phyloP scores from a whole-genome alignment of 1,140 invertebrate species.

The Drosophila busckii region DNA sequence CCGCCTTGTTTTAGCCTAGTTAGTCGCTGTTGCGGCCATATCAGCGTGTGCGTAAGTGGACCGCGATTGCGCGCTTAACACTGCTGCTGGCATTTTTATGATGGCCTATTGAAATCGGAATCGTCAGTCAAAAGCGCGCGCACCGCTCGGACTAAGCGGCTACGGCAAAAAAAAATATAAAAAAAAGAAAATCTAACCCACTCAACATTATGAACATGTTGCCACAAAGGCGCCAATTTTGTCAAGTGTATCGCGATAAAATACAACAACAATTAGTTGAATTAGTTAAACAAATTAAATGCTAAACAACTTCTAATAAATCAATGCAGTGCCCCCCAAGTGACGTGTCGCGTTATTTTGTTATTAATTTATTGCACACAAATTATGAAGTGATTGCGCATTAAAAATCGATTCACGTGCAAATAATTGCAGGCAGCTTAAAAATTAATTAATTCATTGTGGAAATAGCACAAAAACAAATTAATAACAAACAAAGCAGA shows the following conservation, averaged over 20 bases:
- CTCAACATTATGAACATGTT: too few species aligned
- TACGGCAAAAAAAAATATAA: too few species aligned
- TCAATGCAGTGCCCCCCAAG: slow-evolving; percentile 13
- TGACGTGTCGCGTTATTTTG: slow-evolving; percentile 2
- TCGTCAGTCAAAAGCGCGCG: slow-evolving; percentile 61
- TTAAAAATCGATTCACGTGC: slow-evolving; percentile 67
- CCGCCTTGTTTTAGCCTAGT: slow-evolving; percentile 42
- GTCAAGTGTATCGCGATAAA: slow-evolving; percentile 17
- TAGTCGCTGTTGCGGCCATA: slow-evolving; percentile 17
- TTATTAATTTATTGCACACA: slow-evolving; percentile 39
- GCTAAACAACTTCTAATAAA: slow-evolving; percentile 31
- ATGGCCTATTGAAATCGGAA: slow-evolving; percentile 59
- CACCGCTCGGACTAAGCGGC: slow-evolving; percentile 36
- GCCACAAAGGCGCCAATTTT: too few species aligned
- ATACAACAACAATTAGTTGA: slow-evolving; percentile 2
- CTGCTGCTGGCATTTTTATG: slow-evolving; percentile 46
- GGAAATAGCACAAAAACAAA: too few species aligned
- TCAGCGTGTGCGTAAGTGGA: slow-evolving; percentile 33
- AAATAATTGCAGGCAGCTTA: slow-evolving; percentile 50
- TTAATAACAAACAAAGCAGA: too few species aligned
- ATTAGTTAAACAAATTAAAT: slow-evolving; percentile 28
- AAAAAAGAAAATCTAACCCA: too few species aligned
- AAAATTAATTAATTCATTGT: slow-evolving; percentile 48
- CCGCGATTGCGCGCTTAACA: slow-evolving; percentile 11
- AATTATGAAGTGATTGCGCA: slow-evolving; percentile 72